A percentile compares a stretch with the other conserved stretches of the same genome.
Conservation (phyloP, 2,113 vertebrate species). For the Gallinago paraguaiae region DNA sequence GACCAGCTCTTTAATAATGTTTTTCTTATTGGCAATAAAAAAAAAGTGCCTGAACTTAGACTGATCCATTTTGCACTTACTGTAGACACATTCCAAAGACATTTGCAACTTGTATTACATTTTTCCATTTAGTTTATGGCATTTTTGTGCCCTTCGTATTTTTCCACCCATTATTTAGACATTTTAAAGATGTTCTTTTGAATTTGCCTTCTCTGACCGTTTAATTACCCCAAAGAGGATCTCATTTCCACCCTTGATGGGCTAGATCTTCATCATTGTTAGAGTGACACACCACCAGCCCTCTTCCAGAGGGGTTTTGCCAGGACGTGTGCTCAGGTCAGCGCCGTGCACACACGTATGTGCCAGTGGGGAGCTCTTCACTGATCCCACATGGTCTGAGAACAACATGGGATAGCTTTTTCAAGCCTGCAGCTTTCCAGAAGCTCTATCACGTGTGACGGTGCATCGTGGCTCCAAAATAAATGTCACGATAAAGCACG, state of each 20-base stretch:
- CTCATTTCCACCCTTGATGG: constrained; percentile 10
- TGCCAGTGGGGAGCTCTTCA: background rate
- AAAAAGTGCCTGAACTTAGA: constrained; percentile 41
- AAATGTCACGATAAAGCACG: background rate
- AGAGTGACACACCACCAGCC: constrained; percentile 29
- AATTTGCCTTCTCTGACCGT: constrained; percentile 16
- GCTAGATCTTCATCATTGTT: constrained; percentile 41
- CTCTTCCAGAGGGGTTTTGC: constrained; percentile 14
- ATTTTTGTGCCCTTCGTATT: constrained; percentile 53
- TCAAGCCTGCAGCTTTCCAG: background rate
- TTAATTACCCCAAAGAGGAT: constrained; percentile 27
- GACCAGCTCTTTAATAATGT: constrained; percentile 67
- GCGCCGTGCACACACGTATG: background rate
- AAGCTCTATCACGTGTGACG: background rate
- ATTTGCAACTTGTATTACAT: constrained; percentile 54
- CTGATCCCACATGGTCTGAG: background rate
- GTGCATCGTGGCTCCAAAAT: background rate
- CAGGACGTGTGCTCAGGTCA: constrained; percentile 29
- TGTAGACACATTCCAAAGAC: constrained; percentile 66
- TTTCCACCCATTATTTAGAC: constrained; percentile 55
- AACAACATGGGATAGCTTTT: background rate
- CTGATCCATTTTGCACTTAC: constrained; percentile 62
- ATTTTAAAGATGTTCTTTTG: constrained; percentile 39
- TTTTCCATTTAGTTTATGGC: constrained; percentile 60
- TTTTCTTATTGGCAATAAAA: constrained; percentile 68